Percentiles rank a stretch among this genome's conserved stretches.
Evolutionary conservation across 2,888 invertebrate genomes (phyloP).

Genomic region (Therioaphis trifolii): DNA sequence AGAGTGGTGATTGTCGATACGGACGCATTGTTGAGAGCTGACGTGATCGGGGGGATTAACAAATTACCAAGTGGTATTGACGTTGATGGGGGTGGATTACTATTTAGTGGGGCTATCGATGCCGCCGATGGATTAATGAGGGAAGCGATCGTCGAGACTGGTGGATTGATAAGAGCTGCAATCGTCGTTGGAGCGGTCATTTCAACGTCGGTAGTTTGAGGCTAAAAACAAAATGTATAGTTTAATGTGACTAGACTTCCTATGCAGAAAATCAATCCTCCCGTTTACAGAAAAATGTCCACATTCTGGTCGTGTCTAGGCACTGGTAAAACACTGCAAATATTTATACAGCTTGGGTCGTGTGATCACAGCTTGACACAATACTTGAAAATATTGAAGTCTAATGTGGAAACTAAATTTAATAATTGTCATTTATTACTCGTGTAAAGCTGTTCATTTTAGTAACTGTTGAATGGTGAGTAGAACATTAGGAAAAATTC

Average conservation of each 20-base stretch:
- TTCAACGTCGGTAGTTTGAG: conserved; percentile 22
- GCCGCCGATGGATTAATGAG: not conserved
- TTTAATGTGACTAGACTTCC: not conserved
- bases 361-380: no score
- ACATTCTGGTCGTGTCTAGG: no score
- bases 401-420: no score
- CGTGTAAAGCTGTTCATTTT: no score
- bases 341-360: no score
- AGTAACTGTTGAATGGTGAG: no score
- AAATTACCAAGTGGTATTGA: not conserved
- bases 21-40: conserved; percentile 8
- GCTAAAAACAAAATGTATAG: not conserved
- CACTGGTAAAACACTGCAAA: no score
- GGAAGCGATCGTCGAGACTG: not conserved
- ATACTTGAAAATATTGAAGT: no score
- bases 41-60: not conserved
- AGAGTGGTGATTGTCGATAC: not conserved
- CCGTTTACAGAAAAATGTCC: no score
- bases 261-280: no score
- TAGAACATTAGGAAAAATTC: no score
- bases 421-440: no score
- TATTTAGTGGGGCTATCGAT: not conserved
- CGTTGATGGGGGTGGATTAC: not conserved
- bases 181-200: conserved; percentile 4
- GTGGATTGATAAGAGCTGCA: not conserved